A percentile compares a stretch with the other conserved stretches of the same genome.
These are phyloP conservation scores for Acropora yongei DNA, from an alignment of 64 coral and sea anemone species.

Conservation along the genomic window DNA sequence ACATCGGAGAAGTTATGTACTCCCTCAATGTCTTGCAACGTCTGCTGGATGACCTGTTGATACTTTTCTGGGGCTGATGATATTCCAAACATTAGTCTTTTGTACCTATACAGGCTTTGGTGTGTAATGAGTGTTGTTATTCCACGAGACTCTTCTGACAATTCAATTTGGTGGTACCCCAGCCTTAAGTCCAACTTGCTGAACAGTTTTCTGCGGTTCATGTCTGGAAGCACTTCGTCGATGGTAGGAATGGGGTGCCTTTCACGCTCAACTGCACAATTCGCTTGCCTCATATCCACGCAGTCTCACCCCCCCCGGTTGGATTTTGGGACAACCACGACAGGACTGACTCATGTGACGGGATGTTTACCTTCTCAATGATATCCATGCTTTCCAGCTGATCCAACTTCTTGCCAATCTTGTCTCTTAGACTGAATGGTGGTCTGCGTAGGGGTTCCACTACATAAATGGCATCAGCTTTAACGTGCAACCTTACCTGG, in stretches of 20 bases:
- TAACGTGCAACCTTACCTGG: conserved; percentile 33
- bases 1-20: conserved; percentile 7
- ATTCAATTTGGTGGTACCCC: neutral
- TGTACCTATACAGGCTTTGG: neutral
- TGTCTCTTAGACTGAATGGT: neutral
- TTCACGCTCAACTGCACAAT: neutral
- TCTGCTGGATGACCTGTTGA: conserved; percentile 16
- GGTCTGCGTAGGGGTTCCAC: neutral
- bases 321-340: conserved; percentile 15
- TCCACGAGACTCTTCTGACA: neutral
- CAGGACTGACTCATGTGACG: conserved; percentile 28
- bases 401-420: conserved; percentile 11
- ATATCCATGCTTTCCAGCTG: conserved; percentile 10
- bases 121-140: conserved; percentile 4
- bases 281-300: neutral
- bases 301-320: neutral
- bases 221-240: conserved; percentile 21
- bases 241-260: no score
- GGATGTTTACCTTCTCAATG: conserved; percentile 34
- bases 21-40: neutral
- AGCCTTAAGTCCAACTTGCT: conserved; percentile 1
- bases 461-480: conserved; percentile 7
- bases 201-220: conserved; percentile 15
- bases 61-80: neutral
- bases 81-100: neutral